A percentile compares a stretch with the other conserved stretches of the same genome.
Evolutionary conservation across 2,888 invertebrate genomes (phyloP).

Genomic region (Sinelater perroti): DNA sequence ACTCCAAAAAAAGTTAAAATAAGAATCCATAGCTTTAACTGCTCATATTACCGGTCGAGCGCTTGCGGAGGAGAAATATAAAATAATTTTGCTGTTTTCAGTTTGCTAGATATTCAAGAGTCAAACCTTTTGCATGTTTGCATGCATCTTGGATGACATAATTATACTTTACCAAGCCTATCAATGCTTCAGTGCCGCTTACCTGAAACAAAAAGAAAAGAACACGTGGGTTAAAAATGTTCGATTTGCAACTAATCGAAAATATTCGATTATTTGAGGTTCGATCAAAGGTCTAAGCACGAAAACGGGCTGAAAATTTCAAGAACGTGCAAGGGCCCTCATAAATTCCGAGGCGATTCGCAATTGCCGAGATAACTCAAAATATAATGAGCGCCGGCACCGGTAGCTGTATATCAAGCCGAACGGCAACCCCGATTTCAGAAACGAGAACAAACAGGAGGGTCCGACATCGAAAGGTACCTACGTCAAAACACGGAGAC

Average conservation of each 20-base stretch:
- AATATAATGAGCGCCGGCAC: slow-evolving; percentile 19
- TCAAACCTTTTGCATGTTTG: no score
- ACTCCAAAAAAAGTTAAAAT: slow-evolving; percentile 4
- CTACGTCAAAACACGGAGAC: no score
- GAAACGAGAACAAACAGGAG: slow-evolving; percentile 3
- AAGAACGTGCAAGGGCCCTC: slow-evolving; percentile 1
- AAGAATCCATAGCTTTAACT: no score
- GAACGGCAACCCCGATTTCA: slow-evolving; percentile 27
- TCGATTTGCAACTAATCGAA: neutral
- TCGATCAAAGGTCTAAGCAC: neutral
- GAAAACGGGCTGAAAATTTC: slow-evolving; percentile 6
- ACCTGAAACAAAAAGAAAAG: slow-evolving; percentile 23
- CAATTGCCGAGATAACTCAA: slow-evolving; percentile 19
- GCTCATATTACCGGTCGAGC: slow-evolving; percentile 1
- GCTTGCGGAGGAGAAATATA: neutral
- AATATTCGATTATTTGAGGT: slow-evolving; percentile 10
- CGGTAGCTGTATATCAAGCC: slow-evolving; percentile 29
- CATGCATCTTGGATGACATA: neutral
- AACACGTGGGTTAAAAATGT: no score
- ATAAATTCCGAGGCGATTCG: slow-evolving; percentile 13
- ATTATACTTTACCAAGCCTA: no score
- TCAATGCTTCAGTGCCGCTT: no score
- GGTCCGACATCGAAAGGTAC: no score
- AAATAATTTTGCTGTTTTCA: neutral
- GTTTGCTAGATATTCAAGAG: no score